A percentile compares a stretch with the other conserved stretches of the same genome.
These are phyloP conservation scores for Palythoa heliodiscus DNA, from an alignment of 92 coral and sea anemone species.

Conservation along the genomic window DNA sequence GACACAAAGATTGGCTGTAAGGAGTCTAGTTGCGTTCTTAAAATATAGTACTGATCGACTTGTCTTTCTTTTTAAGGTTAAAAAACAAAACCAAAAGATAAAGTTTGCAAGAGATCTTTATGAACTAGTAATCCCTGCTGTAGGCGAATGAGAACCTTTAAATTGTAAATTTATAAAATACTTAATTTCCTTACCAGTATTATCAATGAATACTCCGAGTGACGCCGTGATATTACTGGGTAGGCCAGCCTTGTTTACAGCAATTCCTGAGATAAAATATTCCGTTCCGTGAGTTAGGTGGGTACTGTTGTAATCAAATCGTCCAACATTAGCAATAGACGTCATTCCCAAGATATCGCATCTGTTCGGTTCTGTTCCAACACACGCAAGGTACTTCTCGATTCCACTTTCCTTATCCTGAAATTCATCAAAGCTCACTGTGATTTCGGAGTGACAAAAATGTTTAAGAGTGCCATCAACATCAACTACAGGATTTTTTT, in stretches of 20 bases:
- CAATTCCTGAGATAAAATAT: slow-evolving; percentile 72
- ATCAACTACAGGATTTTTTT: slow-evolving; percentile 26
- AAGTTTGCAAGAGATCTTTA: too few species aligned
- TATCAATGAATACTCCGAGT: slow-evolving; percentile 63
- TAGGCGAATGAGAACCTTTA: too few species aligned
- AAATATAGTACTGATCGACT: not conserved
- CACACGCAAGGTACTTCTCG: slow-evolving; percentile 46
- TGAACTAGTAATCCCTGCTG: too few species aligned
- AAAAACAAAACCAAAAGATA: too few species aligned
- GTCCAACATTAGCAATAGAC: slow-evolving; percentile 38
- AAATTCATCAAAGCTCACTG: slow-evolving; percentile 65
- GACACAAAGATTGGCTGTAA: not conserved
- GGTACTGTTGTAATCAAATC: slow-evolving; percentile 37
- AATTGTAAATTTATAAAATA: too few species aligned
- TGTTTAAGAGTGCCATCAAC: not conserved
- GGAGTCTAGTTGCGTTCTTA: not conserved
- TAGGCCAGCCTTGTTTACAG: slow-evolving; percentile 69
- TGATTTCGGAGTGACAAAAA: slow-evolving; percentile 52
- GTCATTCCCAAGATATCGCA: slow-evolving; percentile 61
- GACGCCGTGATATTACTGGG: slow-evolving; percentile 63
- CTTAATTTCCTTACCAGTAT: slow-evolving; percentile 60
- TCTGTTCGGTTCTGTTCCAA: slow-evolving; percentile 66
- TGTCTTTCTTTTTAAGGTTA: too few species aligned
- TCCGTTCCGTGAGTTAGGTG: slow-evolving; percentile 58
- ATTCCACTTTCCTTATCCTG: slow-evolving; percentile 72